A percentile compares a stretch with the other conserved stretches of the same genome.
phyloP scores from a whole-genome alignment of 2,113 vertebrate species.

The Vireo altiloquus region DNA sequence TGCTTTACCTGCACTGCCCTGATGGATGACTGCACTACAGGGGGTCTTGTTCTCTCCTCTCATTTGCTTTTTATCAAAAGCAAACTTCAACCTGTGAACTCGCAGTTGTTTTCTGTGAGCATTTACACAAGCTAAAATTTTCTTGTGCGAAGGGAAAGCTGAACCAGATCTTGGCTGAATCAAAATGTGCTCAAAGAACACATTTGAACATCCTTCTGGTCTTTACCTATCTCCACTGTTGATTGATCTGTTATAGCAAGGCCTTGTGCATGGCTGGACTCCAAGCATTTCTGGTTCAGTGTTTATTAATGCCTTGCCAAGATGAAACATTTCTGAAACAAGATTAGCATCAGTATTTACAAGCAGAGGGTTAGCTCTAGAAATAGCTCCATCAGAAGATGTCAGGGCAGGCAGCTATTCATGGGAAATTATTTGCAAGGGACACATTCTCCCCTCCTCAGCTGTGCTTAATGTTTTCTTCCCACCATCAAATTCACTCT shows the following conservation, averaged over 20 bases:
- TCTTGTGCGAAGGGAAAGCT: background rate
- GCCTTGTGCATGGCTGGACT: background rate
- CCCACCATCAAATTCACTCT: background rate
- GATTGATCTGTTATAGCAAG: background rate
- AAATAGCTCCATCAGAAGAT: conserved; percentile 51
- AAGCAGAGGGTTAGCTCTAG: conserved; percentile 6
- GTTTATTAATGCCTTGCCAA: conserved; percentile 47
- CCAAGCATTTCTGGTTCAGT: background rate
- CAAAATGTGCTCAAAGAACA: background rate
- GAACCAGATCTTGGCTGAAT: background rate
- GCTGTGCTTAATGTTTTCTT: background rate
- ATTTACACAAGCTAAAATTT: background rate
- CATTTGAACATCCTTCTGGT: background rate
- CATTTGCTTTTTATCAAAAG: background rate
- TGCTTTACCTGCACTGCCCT: background rate
- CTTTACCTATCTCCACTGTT: background rate
- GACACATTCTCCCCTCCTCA: background rate
- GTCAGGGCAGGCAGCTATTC: background rate
- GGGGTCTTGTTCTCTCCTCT: background rate
- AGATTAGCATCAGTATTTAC: conserved; percentile 47
- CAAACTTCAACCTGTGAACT: background rate
- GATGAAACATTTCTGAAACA: conserved; percentile 42
- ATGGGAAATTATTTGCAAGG: conserved; percentile 7
- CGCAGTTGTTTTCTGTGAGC: background rate
- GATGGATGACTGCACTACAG: background rate